Evolutionary conservation across 2,888 invertebrate genomes (phyloP).

Genomic region (Adela reaumurella): DNA sequence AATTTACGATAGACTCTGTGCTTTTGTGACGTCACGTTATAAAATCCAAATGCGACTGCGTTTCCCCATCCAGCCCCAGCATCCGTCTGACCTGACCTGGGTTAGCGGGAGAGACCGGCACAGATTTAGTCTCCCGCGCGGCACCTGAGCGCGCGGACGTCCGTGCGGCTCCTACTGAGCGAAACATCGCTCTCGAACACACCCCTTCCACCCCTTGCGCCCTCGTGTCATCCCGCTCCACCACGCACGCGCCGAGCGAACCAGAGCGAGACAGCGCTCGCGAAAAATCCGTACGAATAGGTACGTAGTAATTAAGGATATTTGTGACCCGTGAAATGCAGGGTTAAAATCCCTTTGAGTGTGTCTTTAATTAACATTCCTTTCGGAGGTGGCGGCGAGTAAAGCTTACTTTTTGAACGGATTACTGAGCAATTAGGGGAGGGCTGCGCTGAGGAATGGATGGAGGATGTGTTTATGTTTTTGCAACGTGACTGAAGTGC

Average conservation of each 20-base stretch:
- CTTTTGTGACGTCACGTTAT: too few relatives aligned
- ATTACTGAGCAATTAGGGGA: not conserved
- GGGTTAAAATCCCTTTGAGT: conserved; percentile 21
- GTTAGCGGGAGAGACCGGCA: conserved; percentile 28
- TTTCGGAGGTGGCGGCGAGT: not conserved
- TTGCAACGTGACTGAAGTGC: not conserved
- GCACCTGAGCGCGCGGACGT: conserved; percentile 37
- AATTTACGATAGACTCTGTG: too few relatives aligned
- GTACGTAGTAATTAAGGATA: conserved; percentile 22
- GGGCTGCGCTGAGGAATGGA: not conserved
- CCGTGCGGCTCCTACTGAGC: conserved; percentile 14
- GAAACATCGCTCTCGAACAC: conserved; percentile 6
- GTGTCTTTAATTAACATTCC: conserved; percentile 16
- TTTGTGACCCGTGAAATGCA: conserved; percentile 14
- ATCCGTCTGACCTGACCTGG: conserved; percentile 40
- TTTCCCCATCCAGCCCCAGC: conserved; percentile 24
- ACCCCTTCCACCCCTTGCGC: not conserved
- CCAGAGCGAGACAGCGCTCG: conserved; percentile 22
- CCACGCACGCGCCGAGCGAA: conserved; percentile 22
- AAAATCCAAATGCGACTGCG: not conserved
- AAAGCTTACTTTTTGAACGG: not conserved
- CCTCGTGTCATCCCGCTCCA: conserved; percentile 23
- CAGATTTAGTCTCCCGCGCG: conserved; percentile 53
- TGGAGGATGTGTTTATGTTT: not conserved
- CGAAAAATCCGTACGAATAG: conserved; percentile 15